Evolutionary conservation across 1,140 invertebrate species (phyloP), one percentile per base, ranked within the genome.

Genomic region (Ceratosolen solmsi): DNA sequence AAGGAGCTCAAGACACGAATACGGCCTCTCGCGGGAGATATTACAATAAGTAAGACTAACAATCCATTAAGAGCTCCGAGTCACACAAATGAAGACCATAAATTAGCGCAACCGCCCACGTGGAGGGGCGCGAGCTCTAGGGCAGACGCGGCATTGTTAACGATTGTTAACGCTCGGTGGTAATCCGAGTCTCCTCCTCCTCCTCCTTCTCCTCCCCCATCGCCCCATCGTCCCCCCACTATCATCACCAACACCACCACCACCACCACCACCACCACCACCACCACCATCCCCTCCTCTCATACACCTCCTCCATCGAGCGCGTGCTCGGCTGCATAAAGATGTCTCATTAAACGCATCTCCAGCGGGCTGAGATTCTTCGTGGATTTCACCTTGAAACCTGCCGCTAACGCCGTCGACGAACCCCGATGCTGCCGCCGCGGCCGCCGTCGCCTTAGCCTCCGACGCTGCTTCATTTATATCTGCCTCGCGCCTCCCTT

Each of bases 261-360:
- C 7, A 9, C 58, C 4, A 15, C 65, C 65, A 11, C 33, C 20
- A 8, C 33, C 30, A n/a, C 65, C 15, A n/a, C 30, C 30, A 65
- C 20, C 4, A 11, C 1, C 30, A n/a, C 17, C 27, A 8, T 27
- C 60, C 27, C 11, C 27, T 15, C 11, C 30, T 15, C 17, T 36
- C 30, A 17, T 5, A 3, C n/a, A 4, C 27, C 27, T 8, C 22
- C 3, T 13, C 17, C 1, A 2, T 1, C 2, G 41, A 30, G n/a
- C 77, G 30, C 68, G 49, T 41, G 72, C 75, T 71, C 15, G 11
- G 17, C 51, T 77, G 70, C 60, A 83, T 83, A 83, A 83, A 83
- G 82, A 80, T 79, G 82, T 83, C 82, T 84, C 83, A 79, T 84
- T 84, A 82, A 78, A 82, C 75, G 79, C 73, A 80, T 81, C 63